Conservation (phyloP, 2,888 invertebrate species). For the Anoncus sp. region DNA sequence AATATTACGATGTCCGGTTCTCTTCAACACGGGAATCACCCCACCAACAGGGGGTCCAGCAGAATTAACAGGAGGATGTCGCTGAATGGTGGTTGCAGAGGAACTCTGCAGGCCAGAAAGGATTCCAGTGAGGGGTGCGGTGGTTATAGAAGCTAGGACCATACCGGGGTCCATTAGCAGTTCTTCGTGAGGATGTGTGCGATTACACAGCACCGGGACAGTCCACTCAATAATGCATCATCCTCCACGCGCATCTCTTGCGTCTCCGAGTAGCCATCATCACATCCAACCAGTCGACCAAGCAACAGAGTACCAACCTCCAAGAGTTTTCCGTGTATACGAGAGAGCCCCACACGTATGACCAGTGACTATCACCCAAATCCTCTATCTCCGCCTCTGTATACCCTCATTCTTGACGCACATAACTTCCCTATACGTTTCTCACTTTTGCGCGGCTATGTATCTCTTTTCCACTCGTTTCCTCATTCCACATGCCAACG, state of each 20-base stretch:
- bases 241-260: slow-evolving; percentile 72
- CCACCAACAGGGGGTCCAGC: slow-evolving; percentile 40
- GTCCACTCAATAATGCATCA: slow-evolving; percentile 83
- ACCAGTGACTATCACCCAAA: slow-evolving; percentile 74
- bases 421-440: slow-evolving; percentile 50
- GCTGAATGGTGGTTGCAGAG: slow-evolving; percentile 48
- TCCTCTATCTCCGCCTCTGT: slow-evolving; percentile 49
- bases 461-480: slow-evolving; percentile 50
- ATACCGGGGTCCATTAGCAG: slow-evolving; percentile 80
- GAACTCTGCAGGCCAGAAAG: slow-evolving; percentile 45
- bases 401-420: slow-evolving; percentile 51
- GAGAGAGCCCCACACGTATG: slow-evolving; percentile 69
- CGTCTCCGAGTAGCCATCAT: slow-evolving; percentile 69
- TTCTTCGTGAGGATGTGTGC: slow-evolving; percentile 77
- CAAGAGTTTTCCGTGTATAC: slow-evolving; percentile 6
- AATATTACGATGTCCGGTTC: slow-evolving; percentile 75
- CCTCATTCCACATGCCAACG: slow-evolving; percentile 51
- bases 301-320: slow-evolving; percentile 7
- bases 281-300: slow-evolving; percentile 35
- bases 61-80: slow-evolving; percentile 41
- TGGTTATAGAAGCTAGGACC: slow-evolving; percentile 45
- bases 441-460: slow-evolving; percentile 49
- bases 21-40: slow-evolving; percentile 41
- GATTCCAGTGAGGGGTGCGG: slow-evolving; percentile 68
- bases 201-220: slow-evolving; percentile 78